Conservation (phyloP, 2,797 vertebrate species). For the Molossus molossus region DNA sequence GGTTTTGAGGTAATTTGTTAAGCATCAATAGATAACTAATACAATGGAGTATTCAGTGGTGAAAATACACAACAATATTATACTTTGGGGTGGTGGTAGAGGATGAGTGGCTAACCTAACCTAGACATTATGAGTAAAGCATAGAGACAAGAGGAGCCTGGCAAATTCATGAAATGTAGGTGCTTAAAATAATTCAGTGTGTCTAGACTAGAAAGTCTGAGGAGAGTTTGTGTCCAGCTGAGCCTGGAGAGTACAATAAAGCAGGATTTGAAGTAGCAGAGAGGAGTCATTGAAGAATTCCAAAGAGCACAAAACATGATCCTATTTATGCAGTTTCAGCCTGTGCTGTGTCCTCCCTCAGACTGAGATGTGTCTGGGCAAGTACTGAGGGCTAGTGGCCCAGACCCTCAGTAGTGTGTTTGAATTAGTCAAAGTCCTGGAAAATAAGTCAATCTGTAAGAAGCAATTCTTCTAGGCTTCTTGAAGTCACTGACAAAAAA, state of each 20-base stretch:
- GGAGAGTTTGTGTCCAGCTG: not conserved
- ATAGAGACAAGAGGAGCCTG: not conserved
- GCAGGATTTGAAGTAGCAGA: not conserved
- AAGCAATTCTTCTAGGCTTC: not conserved
- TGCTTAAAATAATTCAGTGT: not conserved
- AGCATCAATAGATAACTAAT: not conserved
- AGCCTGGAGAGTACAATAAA: not conserved
- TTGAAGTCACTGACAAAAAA: not conserved
- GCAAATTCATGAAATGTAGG: not conserved
- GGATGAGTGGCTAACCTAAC: not conserved
- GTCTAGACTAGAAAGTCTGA: not conserved
- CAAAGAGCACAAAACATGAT: not conserved
- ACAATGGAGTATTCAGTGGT: too few relatives aligned
- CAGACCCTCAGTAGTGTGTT: not conserved
- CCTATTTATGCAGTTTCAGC: not conserved
- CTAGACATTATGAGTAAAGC: not conserved
- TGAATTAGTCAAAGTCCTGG: not conserved
- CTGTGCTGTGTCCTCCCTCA: not conserved
- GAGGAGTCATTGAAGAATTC: not conserved
- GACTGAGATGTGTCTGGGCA: not conserved
- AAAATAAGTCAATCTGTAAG: not conserved
- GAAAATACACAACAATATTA: not conserved
- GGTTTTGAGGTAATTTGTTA: not conserved
- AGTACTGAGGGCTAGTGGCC: not conserved
- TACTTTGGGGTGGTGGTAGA: not conserved